These are phyloP conservation scores for Ceuthmochares aereus DNA, from an alignment of 2,113 vertebrate species.

Conservation along the genomic window DNA sequence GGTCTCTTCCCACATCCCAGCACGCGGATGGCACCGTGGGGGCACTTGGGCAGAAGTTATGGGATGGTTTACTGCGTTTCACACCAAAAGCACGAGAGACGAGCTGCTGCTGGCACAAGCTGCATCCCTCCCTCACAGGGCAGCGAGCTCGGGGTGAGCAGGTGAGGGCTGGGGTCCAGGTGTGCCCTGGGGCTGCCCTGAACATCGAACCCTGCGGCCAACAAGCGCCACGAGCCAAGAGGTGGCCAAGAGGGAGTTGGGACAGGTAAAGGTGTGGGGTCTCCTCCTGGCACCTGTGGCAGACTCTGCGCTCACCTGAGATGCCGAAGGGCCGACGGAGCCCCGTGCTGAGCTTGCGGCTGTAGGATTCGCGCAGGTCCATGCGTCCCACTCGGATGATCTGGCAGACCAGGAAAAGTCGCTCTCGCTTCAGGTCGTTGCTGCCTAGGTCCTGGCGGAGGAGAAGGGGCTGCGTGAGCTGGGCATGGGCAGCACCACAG, in stretches of 20 bases:
- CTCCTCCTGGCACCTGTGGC: neutral
- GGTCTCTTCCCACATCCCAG: no score
- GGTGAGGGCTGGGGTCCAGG: neutral
- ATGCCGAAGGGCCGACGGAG: slow-evolving; percentile 66
- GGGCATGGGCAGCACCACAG: accelerated
- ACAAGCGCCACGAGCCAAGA: accelerated
- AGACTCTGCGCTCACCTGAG: slow-evolving; percentile 24
- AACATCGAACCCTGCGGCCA: neutral
- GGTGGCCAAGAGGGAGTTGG: neutral
- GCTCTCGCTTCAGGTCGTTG: slow-evolving; percentile 61
- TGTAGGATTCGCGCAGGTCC: slow-evolving; percentile 58
- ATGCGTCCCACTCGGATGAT: slow-evolving; percentile 68
- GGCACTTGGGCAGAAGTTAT: neutral
- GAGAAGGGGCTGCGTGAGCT: neutral
- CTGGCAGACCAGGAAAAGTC: slow-evolving; percentile 69
- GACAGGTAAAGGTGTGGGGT: accelerated
- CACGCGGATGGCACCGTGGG: no score
- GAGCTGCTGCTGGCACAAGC: neutral
- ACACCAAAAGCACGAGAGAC: neutral
- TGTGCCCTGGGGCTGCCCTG: neutral
- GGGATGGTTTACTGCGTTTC: neutral
- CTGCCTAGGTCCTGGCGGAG: slow-evolving; percentile 66
- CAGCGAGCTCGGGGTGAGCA: neutral
- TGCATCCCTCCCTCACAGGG: neutral
- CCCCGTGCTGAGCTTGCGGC: slow-evolving; percentile 59